phyloP scores from a whole-genome alignment of 2,797 vertebrate species.

The Sebastes jordani region DNA sequence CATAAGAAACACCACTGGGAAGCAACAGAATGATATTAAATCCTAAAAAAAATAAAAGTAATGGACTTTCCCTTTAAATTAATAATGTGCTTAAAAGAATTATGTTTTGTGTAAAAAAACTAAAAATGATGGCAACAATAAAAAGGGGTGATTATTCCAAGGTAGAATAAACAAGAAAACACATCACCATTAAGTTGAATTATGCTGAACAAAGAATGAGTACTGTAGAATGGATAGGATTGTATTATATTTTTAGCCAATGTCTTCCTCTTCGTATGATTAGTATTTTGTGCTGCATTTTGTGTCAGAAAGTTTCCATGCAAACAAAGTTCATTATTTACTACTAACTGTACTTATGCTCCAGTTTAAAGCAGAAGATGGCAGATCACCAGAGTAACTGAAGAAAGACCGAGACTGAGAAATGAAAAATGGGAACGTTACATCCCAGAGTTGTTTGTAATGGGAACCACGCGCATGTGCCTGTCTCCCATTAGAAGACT shows the following conservation, averaged over 20 bases:
- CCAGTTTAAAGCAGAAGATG: not conserved
- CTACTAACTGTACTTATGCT: not conserved
- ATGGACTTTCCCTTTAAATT: not conserved
- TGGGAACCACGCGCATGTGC: constrained; percentile 1
- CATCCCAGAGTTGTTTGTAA: constrained; percentile 46
- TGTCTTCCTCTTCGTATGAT: not conserved
- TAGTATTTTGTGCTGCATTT: not conserved
- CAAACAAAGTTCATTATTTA: not conserved
- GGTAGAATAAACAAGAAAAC: not conserved
- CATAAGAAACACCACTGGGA: no score
- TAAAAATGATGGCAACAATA: no score
- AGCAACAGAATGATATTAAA: not conserved
- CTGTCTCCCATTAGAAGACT: constrained; percentile 54
- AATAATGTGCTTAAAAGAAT: not conserved
- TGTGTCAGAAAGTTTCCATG: not conserved
- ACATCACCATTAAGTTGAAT: not conserved
- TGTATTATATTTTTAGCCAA: not conserved
- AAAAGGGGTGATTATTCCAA: not conserved
- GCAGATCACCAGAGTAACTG: not conserved
- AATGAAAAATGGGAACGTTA: constrained; percentile 15
- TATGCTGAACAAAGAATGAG: not conserved
- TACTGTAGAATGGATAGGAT: not conserved
- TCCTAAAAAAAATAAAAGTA: not conserved
- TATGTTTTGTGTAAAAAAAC: not conserved
- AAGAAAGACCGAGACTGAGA: not conserved